These are phyloP conservation scores for Mirounga angustirostris DNA, from an alignment of 2,113 vertebrate genomes.

Conservation along the genomic window DNA sequence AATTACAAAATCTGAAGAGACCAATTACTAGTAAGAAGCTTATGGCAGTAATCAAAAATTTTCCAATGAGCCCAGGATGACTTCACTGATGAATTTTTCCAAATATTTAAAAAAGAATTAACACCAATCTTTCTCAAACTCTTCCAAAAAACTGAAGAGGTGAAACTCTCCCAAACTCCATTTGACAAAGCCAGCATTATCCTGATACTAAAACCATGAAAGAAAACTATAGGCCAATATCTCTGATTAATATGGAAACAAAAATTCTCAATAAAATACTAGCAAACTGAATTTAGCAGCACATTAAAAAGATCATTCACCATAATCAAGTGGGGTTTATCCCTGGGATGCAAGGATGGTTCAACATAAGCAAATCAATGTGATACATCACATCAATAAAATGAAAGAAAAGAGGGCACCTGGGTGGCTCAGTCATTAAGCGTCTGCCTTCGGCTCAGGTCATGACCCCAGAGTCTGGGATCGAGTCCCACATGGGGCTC, in stretches of 20 bases:
- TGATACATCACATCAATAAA: background rate
- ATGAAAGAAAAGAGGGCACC: background rate
- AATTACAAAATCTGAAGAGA: too few species aligned
- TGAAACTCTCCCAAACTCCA: background rate
- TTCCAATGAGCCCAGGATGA: too few species aligned
- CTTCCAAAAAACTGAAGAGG: background rate
- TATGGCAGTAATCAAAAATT: too few species aligned
- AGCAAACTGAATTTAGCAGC: background rate
- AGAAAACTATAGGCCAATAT: background rate
- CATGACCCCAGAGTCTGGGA: too few species aligned
- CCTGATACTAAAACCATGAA: background rate
- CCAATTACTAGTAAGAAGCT: too few species aligned
- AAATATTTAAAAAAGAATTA: too few species aligned
- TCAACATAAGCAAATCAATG: background rate
- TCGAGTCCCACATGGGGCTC: too few species aligned
- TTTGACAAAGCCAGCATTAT: background rate
- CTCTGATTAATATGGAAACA: background rate
- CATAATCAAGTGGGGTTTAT: background rate
- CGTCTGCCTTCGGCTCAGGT: too few species aligned
- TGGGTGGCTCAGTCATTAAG: too few species aligned
- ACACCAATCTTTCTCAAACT: background rate
- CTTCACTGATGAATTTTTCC: too few species aligned
- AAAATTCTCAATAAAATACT: background rate
- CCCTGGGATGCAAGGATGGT: background rate
- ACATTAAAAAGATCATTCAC: background rate